Base-by-base conservation (phyloP, 2,888 invertebrate species). In the Drosophila villosipedis region DNA sequence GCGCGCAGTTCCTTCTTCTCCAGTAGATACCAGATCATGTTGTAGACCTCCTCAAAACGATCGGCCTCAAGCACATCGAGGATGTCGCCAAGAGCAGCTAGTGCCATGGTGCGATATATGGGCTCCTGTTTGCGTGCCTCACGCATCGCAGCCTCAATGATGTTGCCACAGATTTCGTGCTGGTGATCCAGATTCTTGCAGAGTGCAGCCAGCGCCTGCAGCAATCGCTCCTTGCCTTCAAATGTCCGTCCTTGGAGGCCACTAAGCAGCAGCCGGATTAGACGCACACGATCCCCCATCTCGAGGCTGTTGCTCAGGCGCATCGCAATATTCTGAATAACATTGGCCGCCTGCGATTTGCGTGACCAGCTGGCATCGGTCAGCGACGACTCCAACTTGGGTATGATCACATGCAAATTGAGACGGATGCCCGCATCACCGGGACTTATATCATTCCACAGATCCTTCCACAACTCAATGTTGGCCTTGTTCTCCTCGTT, bases 381-480 rank as follows among this genome's bases (percentile, higher is more conserved):
- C 12, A 98, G 94, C 0, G 96, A 96, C 3, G 94, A 94, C 80
- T 96, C 96, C 14, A 97, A 94, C 80, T 96, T 95, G 47, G 94
- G 94, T 57, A 96, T 95, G 64, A 98, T 96, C 60, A 95, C 95
- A 55, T 95, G 94, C 71, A 97, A 93, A 92, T 98, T 96, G 74
- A 96, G 95, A 33, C 96, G 95, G 78, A 98, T 96, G 49, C 97
- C 98, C 57, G 95, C 95, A 94, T 97, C 98, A n/a, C 97, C 96
- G n/a, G 97, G 97, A 75, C 97, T 96, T 39, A 97, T 95, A 91
- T 98, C 98, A 54, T 95, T 95, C 98, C 98, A 98, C 49, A 98
- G 94, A 91, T 98, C 98, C 76, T 96, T 96, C 96, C 97, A 98
- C 74, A 96, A 94, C 89, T 96, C 96, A 73, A 96, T 94, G 16